Conservation (phyloP, 2,888 invertebrate genomes). For the Synergus itoensis region DNA sequence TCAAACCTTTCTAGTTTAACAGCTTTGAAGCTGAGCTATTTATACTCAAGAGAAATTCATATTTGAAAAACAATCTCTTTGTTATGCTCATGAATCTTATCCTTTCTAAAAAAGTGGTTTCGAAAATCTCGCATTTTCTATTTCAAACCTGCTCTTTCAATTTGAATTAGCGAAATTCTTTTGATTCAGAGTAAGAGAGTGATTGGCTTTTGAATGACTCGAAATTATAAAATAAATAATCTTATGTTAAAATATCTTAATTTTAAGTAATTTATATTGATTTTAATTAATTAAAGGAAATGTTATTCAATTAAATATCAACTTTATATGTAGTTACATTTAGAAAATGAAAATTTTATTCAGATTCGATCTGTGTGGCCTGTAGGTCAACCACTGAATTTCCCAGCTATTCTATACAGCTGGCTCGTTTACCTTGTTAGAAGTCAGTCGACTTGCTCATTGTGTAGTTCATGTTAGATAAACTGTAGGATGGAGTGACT, state of each 20-base stretch:
- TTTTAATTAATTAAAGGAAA: too few species aligned
- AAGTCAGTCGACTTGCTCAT: neutral
- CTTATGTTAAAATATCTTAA: too few species aligned
- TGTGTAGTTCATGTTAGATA: conserved; percentile 7
- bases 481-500: neutral
- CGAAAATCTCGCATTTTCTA: too few species aligned
- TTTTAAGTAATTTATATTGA: too few species aligned
- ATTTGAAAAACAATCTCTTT: neutral
- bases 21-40: neutral
- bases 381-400: neutral
- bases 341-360: neutral
- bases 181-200: too few species aligned
- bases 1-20: neutral
- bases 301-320: neutral
- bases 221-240: too few species aligned
- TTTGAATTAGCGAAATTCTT: too few species aligned
- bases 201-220: too few species aligned
- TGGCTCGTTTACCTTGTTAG: conserved; percentile 3
- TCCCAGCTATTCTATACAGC: neutral
- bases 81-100: too few species aligned
- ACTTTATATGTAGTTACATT: too few species aligned
- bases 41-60: neutral
- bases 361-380: neutral
- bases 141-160: too few species aligned
- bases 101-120: neutral